Percentiles rank a stretch among this genome's conserved stretches.
Evolutionary conservation across 1,140 invertebrate genomes (phyloP).

Genomic region (Tachypleus tridentatus): DNA sequence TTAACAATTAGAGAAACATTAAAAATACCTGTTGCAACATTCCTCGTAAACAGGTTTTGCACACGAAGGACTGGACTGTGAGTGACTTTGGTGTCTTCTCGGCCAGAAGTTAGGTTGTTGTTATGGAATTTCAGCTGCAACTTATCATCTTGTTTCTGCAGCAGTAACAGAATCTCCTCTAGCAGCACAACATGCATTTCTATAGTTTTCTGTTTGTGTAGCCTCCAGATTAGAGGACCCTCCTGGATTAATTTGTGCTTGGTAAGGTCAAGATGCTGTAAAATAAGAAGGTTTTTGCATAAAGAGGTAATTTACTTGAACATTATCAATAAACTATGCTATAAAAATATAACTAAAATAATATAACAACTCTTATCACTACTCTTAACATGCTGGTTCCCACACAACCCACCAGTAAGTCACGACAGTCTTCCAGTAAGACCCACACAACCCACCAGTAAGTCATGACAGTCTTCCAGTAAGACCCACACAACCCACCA

Average conservation of each 20-base stretch:
- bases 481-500: no score
- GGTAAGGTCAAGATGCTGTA: constrained; percentile 58
- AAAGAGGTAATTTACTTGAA: no score
- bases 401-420: no score
- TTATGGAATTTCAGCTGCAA: constrained; percentile 64
- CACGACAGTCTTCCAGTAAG: no score
- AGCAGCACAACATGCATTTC: constrained; percentile 77
- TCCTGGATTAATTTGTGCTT: constrained; percentile 73
- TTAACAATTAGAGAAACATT: no score
- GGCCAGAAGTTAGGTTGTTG: constrained; percentile 32
- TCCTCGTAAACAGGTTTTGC: constrained; percentile 54
- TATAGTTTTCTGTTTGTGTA: constrained; percentile 54
- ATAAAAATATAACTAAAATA: no score
- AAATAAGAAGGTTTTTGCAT: neutral
- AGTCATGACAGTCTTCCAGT: no score
- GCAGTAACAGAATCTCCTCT: constrained; percentile 71
- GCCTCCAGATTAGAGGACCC: constrained; percentile 61
- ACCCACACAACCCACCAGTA: no score
- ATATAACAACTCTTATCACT: no score
- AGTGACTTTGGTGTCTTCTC: constrained; percentile 40
- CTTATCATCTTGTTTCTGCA: constrained; percentile 78
- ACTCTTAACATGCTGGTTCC: no score
- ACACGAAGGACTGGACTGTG: constrained; percentile 61
- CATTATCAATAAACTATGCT: no score
- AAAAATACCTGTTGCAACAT: constrained; percentile 59